Base-by-base conservation (phyloP, 1,140 invertebrate genomes). In the Orius insidiosus region DNA sequence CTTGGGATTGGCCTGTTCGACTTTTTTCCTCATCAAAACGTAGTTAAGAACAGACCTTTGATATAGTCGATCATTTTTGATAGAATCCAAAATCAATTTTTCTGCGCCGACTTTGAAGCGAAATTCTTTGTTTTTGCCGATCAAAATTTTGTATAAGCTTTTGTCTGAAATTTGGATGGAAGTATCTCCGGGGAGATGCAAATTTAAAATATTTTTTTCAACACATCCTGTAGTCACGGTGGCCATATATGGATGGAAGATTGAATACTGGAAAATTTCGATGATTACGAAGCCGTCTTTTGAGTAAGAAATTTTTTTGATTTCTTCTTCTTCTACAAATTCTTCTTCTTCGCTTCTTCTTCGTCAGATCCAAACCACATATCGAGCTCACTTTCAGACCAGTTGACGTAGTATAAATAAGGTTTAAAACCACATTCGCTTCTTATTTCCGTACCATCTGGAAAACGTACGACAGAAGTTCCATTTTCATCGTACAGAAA, bases 311-410 rank as follows among this genome's bases (percentile, higher is more conserved):
- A 43, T 43, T 11, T 15, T 43, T 5, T 30, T 43, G 2, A 8
- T 11, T 31, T n/a, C 18, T 43, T 43, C 24, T 30, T 16, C 41
- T 24, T 32, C 19, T 5, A 11, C 16, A 19, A 4, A 30, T 43
- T 43, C 41, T 18, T 32, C 19, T 7, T 43, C 16, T n/a, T 15
- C 38, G 11, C n/a, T 40, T n/a, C n/a, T n/a, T n/a, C n/a, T n/a
- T n/a, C n/a, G n/a, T 43, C 41, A 15, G 11, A 43, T 11, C 31
- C 41, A 31, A 43, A 43, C 41, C 41, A 43, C 41, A 43, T 30
- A 8, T 30, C 11, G n/a, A 43, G 10, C 14, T 43, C 41, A 5
- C 14, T 15, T 31, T 43, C 24, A 7, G 16, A 30, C 41, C 41
- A 43, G 31, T n/a, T 9, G 24, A 43, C 41, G n/a, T 4, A 31